A percentile compares a stretch with the other conserved stretches of the same genome.
These are phyloP conservation scores for Drosophila acutilabella DNA, from an alignment of 2,888 invertebrate species.

Conservation along the genomic window DNA sequence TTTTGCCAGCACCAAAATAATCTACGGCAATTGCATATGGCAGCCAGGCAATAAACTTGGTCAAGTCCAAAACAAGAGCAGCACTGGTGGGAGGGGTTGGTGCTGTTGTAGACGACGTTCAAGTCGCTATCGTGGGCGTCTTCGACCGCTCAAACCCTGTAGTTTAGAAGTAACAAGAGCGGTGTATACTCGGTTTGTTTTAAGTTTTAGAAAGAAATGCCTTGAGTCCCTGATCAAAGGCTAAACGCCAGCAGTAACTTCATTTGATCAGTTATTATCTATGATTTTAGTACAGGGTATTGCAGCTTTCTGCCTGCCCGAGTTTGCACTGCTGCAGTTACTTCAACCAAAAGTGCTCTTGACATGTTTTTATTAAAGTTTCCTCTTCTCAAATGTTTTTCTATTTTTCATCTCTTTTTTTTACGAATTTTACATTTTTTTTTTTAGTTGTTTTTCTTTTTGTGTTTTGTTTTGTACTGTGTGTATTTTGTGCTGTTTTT, in stretches of 20 bases:
- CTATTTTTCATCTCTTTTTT: neutral
- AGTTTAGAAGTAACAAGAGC: neutral
- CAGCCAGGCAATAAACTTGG: slow-evolving; percentile 79
- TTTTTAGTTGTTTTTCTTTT: neutral
- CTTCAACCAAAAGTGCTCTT: slow-evolving; percentile 71
- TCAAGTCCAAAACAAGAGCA: slow-evolving; percentile 71
- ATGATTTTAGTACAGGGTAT: too few relatives aligned
- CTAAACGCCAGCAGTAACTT: too few relatives aligned
- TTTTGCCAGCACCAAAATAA: slow-evolving; percentile 61
- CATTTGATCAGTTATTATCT: too few relatives aligned
- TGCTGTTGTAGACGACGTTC: slow-evolving; percentile 6
- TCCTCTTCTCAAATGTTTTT: slow-evolving; percentile 22
- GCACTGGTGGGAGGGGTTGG: slow-evolving; percentile 5
- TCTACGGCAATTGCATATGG: slow-evolving; percentile 81
- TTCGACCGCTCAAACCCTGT: slow-evolving; percentile 13
- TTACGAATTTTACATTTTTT: neutral
- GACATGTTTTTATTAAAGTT: slow-evolving; percentile 66
- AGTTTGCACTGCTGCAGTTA: slow-evolving; percentile 41
- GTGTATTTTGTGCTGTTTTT: slow-evolving; percentile 35
- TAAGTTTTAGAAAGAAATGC: too few relatives aligned
- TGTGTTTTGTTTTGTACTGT: slow-evolving; percentile 12
- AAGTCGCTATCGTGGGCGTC: slow-evolving; percentile 38
- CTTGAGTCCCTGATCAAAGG: too few relatives aligned
- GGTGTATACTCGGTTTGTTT: neutral
- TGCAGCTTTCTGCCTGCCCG: neutral